Evolutionary conservation across 2,113 vertebrate species (phyloP).

Genomic region (Lamprologus speciosus): DNA sequence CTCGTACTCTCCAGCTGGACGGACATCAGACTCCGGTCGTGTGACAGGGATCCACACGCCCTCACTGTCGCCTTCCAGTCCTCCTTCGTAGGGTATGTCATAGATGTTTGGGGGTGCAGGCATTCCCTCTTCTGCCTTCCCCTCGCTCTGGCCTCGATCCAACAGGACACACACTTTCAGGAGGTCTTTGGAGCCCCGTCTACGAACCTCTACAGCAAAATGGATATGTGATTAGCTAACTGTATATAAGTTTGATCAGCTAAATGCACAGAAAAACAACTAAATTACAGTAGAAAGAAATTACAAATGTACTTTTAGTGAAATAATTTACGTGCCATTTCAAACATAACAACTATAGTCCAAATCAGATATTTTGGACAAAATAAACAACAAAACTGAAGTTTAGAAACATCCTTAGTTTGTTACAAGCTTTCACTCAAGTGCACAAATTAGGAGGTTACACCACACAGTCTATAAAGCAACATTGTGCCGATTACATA

Average conservation of each 20-base stretch:
- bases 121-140: conserved; percentile 37
- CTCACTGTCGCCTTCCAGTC: conserved; percentile 55
- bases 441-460: background rate
- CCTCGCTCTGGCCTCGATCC: conserved; percentile 65
- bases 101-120: conserved; percentile 68
- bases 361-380: background rate
- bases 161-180: conserved; percentile 85
- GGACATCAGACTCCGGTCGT: conserved; percentile 69
- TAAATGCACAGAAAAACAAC: background rate
- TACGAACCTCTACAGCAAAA: conserved; percentile 78
- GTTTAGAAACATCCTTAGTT: background rate
- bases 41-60: conserved; percentile 71
- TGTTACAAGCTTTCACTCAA: background rate
- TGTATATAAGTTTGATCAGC: background rate
- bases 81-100: conserved; percentile 71
- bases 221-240: background rate
- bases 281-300: background rate
- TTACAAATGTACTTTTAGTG: background rate
- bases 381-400: background rate
- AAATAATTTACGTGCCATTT: background rate
- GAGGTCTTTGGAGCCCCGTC: conserved; percentile 88
- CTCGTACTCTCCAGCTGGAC: conserved; percentile 72
- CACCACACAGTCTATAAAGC: background rate
- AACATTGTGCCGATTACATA: background rate
- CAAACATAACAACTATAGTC: background rate